phyloP scores from a whole-genome alignment of 1,140 invertebrate species.

The Sycophila sp. region DNA sequence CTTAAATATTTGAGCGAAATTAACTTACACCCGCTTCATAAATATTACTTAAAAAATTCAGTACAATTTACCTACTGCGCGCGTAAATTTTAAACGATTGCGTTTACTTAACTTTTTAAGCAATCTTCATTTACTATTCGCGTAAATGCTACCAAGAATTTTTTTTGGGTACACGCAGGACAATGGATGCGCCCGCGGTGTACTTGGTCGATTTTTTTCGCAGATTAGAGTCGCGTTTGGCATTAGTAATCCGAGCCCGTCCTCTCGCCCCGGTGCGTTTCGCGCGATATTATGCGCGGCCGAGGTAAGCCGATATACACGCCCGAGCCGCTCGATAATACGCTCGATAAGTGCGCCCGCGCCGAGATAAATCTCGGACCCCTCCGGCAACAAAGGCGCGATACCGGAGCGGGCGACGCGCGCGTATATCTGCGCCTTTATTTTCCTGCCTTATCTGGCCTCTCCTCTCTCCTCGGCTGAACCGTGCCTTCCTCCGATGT shows the following conservation, averaged over 20 bases:
- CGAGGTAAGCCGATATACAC: constrained; percentile 14
- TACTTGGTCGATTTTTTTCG: background rate
- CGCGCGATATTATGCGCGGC: background rate
- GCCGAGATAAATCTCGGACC: constrained; percentile 26
- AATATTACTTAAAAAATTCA: no score
- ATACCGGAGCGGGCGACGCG: constrained; percentile 22
- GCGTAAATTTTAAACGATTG: no score
- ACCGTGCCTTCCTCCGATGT: no score
- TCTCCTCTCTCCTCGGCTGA: background rate
- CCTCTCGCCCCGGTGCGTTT: background rate
- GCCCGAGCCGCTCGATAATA: constrained; percentile 21
- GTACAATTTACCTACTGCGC: no score
- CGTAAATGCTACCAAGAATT: no score
- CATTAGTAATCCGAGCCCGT: constrained; percentile 30
- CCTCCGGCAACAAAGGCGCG: constrained; percentile 24
- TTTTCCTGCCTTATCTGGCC: constrained; percentile 34
- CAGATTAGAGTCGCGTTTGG: background rate
- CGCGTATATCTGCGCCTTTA: constrained; percentile 19
- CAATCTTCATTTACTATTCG: no score
- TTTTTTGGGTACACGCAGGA: no score
- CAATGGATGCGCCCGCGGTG: background rate
- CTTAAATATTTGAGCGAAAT: no score
- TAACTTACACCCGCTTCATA: no score
- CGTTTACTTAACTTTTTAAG: no score
- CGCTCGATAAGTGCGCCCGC: constrained; percentile 29